Percentiles rank a stretch among this genome's conserved stretches.
Conservation (phyloP, 2,113 vertebrate genomes). For the Sarotherodon lohbergeri region DNA sequence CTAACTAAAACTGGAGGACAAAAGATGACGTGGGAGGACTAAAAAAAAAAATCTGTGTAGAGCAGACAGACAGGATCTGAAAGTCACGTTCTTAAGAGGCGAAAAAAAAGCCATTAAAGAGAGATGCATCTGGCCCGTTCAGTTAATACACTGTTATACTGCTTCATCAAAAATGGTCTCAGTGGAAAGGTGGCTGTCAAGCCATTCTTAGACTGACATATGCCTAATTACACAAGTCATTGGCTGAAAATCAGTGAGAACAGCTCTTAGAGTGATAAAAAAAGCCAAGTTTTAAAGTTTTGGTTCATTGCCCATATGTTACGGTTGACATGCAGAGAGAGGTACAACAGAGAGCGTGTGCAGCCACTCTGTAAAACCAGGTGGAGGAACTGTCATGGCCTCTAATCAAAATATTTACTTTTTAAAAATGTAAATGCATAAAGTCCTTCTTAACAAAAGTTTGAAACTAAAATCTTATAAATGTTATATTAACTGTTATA, state of each 20-base stretch:
- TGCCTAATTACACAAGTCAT: not conserved
- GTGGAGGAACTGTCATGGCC: not conserved
- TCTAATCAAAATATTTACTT: not conserved
- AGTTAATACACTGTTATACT: not conserved
- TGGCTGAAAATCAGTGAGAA: not conserved
- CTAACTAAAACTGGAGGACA: not conserved
- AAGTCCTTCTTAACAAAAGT: not conserved
- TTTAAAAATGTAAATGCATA: not conserved
- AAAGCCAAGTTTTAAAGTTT: not conserved
- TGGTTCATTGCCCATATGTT: not conserved
- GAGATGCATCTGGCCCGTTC: not conserved
- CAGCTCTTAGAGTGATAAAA: not conserved
- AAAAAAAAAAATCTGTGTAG: not conserved
- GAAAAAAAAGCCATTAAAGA: accelerated
- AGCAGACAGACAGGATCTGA: not conserved
- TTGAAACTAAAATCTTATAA: not conserved
- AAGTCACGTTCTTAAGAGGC: not conserved
- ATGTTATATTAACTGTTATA: not conserved
- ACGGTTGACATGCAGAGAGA: not conserved
- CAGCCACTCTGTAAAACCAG: not conserved
- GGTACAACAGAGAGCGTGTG: not conserved
- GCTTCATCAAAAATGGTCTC: not conserved
- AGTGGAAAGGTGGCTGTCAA: not conserved
- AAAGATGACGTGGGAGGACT: not conserved
- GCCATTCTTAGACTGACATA: not conserved